These are phyloP conservation scores for Sipha maydis DNA, from an alignment of 2,888 invertebrate genomes.

Conservation along the genomic window DNA sequence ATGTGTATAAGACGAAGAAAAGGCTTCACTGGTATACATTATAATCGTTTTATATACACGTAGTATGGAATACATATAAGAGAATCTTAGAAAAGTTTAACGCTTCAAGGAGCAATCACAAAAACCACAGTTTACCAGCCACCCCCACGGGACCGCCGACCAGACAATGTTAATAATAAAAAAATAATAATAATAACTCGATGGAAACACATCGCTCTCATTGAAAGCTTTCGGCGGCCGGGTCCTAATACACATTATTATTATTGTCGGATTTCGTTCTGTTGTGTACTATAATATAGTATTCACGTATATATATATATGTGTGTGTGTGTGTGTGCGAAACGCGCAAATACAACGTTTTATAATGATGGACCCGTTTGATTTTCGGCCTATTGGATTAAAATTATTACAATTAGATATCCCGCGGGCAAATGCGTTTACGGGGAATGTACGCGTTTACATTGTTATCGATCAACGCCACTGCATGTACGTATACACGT, in stretches of 20 bases:
- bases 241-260: conserved; percentile 35
- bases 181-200: conserved; percentile 55
- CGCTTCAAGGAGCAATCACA: conserved; percentile 61
- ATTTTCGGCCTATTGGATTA: conserved; percentile 61
- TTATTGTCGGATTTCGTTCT: conserved; percentile 34
- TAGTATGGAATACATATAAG: not conserved
- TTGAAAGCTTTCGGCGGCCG: conserved; percentile 46
- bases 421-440: conserved; percentile 39
- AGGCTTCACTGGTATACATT: conserved; percentile 39
- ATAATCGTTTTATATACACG: conserved; percentile 61
- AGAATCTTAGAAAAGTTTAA: conserved; percentile 59
- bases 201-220: conserved; percentile 29
- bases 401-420: conserved; percentile 24
- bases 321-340: too few species aligned
- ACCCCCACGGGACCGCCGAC: conserved; percentile 10
- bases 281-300: not conserved
- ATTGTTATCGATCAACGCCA: conserved; percentile 22
- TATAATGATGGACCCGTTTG: conserved; percentile 48
- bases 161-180: conserved; percentile 60
- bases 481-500: not conserved
- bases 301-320: not conserved
- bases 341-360: not conserved
- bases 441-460: not conserved
- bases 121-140: conserved; percentile 61
- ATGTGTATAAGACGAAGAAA: conserved; percentile 56